phyloP scores from a whole-genome alignment of 2,797 vertebrate genomes.

The Ceryle rudis region DNA sequence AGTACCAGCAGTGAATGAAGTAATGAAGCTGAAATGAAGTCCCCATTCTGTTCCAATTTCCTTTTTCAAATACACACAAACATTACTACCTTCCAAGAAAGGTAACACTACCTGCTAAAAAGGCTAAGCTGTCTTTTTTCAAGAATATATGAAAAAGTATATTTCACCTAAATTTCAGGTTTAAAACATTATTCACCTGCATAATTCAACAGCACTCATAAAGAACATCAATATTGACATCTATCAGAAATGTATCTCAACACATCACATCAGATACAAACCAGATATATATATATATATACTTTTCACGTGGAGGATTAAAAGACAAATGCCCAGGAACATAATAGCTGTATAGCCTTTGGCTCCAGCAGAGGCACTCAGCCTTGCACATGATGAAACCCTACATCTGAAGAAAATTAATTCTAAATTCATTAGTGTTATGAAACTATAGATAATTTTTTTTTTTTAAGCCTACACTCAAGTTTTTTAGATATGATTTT shows the following conservation, averaged over 20 bases:
- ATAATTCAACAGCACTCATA: not conserved
- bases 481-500: not conserved
- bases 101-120: not conserved
- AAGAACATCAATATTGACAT: not conserved
- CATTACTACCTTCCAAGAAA: not conserved
- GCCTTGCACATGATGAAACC: not conserved
- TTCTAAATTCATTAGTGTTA: not conserved
- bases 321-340: not conserved
- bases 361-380: not conserved
- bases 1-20: constrained; percentile 6
- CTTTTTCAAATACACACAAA: not conserved
- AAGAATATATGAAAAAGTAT: not conserved
- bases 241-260: not conserved
- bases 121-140: not conserved
- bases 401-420: not conserved
- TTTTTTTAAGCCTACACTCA: not conserved
- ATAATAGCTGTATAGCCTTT: not conserved
- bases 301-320: not conserved
- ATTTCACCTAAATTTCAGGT: not conserved
- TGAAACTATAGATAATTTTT: not conserved
- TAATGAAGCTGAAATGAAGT: constrained; percentile 31
- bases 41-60: not conserved
- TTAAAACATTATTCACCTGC: not conserved
- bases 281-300: not conserved
- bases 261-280: not conserved